Conservation (phyloP, 2,797 vertebrate genomes). For the Benthosema pterotum region DNA sequence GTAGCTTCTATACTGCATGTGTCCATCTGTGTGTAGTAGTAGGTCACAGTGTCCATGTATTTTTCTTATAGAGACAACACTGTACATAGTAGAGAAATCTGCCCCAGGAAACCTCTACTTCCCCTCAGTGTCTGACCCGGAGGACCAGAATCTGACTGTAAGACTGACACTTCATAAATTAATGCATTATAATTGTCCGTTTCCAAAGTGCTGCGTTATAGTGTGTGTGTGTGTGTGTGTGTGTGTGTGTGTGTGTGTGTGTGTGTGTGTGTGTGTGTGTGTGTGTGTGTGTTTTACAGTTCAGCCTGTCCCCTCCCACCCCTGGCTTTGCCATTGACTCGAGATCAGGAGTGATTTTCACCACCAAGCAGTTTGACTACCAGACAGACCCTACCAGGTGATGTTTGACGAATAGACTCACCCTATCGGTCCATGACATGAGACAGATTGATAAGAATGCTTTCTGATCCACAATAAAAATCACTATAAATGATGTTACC, state of each 20-base stretch:
- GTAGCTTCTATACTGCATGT: no score
- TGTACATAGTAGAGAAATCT: slow-evolving; percentile 36
- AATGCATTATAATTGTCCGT: no score
- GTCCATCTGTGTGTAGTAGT: no score
- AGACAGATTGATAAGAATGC: no score
- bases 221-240: not conserved
- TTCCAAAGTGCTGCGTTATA: no score
- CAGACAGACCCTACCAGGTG: slow-evolving; percentile 26
- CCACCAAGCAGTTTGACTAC: slow-evolving; percentile 32
- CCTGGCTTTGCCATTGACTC: slow-evolving; percentile 22
- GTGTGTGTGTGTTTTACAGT: slow-evolving; percentile 21
- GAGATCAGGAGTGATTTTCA: slow-evolving; percentile 23
- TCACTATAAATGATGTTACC: no score
- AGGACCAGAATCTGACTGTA: slow-evolving; percentile 37
- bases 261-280: not conserved
- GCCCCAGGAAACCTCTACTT: slow-evolving; percentile 27
- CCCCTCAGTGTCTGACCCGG: slow-evolving; percentile 34
- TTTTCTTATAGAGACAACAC: slow-evolving; percentile 14
- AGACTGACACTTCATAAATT: not conserved
- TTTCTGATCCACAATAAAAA: no score
- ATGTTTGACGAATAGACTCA: not conserved
- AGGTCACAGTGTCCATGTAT: no score
- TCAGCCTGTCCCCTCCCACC: slow-evolving; percentile 16
- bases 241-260: no score
- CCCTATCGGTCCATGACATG: no score